phyloP scores from a whole-genome alignment of 2,113 vertebrate genomes.

The Cathartes aura region DNA sequence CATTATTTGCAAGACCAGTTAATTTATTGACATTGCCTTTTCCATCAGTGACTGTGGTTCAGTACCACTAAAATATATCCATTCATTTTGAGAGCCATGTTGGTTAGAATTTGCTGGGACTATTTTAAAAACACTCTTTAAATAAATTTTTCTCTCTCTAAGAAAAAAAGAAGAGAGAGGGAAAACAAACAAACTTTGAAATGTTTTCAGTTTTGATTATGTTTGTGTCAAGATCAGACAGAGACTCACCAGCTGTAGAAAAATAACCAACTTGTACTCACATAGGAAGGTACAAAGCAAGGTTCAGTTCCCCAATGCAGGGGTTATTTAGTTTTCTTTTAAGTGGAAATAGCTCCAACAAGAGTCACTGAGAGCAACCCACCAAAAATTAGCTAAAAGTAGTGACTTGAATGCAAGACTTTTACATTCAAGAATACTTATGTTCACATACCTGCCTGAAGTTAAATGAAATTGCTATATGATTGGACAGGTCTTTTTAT shows the following conservation, averaged over 20 bases:
- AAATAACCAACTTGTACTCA: slow-evolving; percentile 17
- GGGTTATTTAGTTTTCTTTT: slow-evolving; percentile 24
- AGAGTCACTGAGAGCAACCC: neutral
- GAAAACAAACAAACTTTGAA: neutral
- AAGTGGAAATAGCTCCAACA: neutral
- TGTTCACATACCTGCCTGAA: neutral
- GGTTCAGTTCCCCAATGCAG: neutral
- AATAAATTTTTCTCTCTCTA: neutral
- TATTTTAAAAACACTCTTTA: neutral
- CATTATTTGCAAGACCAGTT: neutral
- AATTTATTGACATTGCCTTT: neutral
- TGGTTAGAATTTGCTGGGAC: neutral
- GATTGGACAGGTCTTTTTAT: neutral
- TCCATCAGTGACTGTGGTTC: neutral
- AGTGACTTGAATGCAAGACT: neutral
- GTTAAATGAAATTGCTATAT: neutral
- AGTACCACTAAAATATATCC: neutral
- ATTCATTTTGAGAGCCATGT: neutral
- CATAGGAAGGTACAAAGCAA: neutral
- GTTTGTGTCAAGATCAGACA: neutral
- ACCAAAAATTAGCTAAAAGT: neutral
- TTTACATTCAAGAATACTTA: neutral
- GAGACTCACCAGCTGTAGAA: neutral
- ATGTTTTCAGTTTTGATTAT: slow-evolving; percentile 8
- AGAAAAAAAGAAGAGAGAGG: neutral